Evolutionary conservation across 2,888 invertebrate genomes (phyloP), one percentile per base, ranked within the genome.

Genomic region (Eupithecia insigniata): DNA sequence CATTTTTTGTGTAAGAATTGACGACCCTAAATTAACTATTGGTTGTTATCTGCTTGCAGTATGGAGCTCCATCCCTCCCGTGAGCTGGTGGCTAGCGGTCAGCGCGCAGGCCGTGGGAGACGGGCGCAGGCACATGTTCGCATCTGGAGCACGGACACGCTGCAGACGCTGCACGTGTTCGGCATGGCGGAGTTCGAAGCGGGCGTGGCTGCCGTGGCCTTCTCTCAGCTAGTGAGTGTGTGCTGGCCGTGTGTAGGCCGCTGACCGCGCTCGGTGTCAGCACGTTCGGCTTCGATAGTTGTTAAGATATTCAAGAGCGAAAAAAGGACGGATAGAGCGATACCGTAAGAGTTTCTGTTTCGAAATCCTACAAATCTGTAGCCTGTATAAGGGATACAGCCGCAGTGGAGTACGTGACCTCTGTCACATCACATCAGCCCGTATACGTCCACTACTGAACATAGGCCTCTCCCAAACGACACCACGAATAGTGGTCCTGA

Each of bases 111-210:
- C 0, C 95, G 97, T 76, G 97, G 97, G 82, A 94, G 97, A 58
- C 97, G 98, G 78, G 97, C 97, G 14, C 97, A 98, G 87, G 97
- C 98, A 0, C 98, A 98, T 85, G 97, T 99, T 26, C 95, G 98
- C 71, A 97, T 99, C 80, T 99, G 98, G 98, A 97, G 98, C 86
- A 97, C 98, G 0, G 97, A 97, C 89, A 97, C 98, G 1, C 90
- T 99, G 78, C 97, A 97, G 88, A 98, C 98, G 0, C 94, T 98
- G 58, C 97, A 98, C 85, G 97, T 98, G 36, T 97, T 98, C 85
- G 98, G 98, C 6, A 97, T 98, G 96, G 98, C 98, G 0, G 98
- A 98, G 88, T 96, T 98, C 85, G 97, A 97, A 83, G 95, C 97
- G 68, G 98, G 98, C 0, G 97, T 99, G 0, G 95, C 97, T 0